phyloP scores from a whole-genome alignment of 2,113 vertebrate species.

The Cephalophus harveyi region DNA sequence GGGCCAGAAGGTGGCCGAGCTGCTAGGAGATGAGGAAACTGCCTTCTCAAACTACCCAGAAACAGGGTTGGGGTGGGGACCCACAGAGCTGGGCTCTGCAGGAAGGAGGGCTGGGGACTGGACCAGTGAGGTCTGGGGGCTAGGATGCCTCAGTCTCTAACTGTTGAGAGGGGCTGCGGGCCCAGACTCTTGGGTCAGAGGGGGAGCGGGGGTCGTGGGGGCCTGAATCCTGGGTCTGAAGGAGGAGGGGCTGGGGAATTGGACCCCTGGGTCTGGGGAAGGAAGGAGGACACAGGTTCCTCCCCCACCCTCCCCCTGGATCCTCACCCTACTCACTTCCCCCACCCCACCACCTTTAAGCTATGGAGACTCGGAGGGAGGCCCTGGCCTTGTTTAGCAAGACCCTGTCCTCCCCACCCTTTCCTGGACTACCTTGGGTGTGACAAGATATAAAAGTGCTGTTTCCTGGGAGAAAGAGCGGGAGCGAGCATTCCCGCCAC shows the following conservation, averaged over 20 bases:
- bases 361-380: background rate
- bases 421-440: background rate
- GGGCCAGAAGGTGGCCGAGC: background rate
- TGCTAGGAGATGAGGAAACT: background rate
- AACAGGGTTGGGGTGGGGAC: no score
- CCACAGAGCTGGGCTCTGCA: background rate
- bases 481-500: accelerated
- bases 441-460: background rate
- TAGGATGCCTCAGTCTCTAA: background rate
- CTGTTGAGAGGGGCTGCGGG: no score
- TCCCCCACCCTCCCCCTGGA: background rate
- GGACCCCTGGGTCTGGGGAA: background rate
- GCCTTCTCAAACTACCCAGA: background rate
- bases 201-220: accelerated
- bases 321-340: background rate
- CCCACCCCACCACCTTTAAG: background rate
- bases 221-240: background rate
- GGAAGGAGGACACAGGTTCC: no score
- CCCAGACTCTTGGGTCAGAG: background rate
- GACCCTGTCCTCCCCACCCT: background rate
- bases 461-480: background rate
- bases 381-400: background rate
- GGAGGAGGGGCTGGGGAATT: background rate
- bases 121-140: no score
- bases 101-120: no score